Evolutionary conservation across 1,140 invertebrate genomes (phyloP).

Genomic region (Hypothenemus hampei): DNA sequence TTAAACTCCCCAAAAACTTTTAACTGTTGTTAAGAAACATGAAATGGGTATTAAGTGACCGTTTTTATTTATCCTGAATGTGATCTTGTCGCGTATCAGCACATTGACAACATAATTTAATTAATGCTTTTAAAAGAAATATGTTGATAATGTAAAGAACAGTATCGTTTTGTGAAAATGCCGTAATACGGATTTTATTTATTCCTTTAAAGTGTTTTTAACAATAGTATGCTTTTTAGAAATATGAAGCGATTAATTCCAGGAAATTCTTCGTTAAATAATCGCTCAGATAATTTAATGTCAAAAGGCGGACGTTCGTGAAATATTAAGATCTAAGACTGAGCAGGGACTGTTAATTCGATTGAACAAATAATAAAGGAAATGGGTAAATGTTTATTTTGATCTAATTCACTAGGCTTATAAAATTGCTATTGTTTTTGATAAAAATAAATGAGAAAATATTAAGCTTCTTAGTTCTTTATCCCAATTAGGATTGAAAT

Average conservation of each 20-base stretch:
- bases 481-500: neutral
- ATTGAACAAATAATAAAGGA: too few relatives aligned
- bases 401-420: too few relatives aligned
- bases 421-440: too few relatives aligned
- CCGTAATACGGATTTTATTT: too few relatives aligned
- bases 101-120: too few relatives aligned
- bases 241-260: neutral
- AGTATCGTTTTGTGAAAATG: too few relatives aligned
- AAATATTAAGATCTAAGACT: neutral
- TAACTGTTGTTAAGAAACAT: conserved; percentile 17
- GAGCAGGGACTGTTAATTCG: neutral
- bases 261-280: neutral
- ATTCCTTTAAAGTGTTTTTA: neutral
- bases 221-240: neutral
- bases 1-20: conserved; percentile 14
- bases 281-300: neutral
- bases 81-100: too few relatives aligned
- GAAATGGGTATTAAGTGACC: conserved; percentile 13
- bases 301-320: neutral
- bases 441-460: too few relatives aligned
- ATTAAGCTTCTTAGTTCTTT: too few relatives aligned
- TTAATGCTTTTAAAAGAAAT: too few relatives aligned
- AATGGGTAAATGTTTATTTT: too few relatives aligned
- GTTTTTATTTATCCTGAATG: neutral
- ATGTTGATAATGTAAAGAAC: too few relatives aligned